These are phyloP conservation scores for Eumeta japonica DNA, from an alignment of 1,140 invertebrate species.

Conservation along the genomic window DNA sequence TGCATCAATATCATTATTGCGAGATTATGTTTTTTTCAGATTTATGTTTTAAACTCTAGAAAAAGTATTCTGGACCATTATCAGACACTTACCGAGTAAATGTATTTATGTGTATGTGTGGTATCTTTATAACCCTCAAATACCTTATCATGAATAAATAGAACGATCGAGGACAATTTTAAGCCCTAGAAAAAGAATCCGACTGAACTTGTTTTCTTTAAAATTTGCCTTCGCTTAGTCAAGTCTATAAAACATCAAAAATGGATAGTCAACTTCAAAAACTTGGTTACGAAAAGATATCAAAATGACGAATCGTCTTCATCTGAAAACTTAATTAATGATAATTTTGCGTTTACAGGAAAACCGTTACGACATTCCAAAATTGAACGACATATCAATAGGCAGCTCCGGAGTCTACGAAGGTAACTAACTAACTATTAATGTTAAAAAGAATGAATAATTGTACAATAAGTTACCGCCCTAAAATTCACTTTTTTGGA, in stretches of 20 bases:
- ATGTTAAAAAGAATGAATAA: too few relatives aligned
- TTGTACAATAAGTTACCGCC: too few relatives aligned
- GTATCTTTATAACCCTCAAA: too few relatives aligned
- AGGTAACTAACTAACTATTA: too few relatives aligned
- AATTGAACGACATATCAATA: background rate
- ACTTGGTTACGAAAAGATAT: too few relatives aligned
- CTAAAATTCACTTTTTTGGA: too few relatives aligned
- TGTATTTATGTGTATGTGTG: too few relatives aligned
- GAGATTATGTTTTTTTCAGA: background rate
- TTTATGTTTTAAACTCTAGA: background rate
- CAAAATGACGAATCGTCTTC: conserved; percentile 11
- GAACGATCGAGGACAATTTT: background rate
- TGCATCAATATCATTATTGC: conserved; percentile 1
- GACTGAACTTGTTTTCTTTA: background rate
- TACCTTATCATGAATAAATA: background rate
- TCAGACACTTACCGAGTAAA: too few relatives aligned
- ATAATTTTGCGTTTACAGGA: background rate
- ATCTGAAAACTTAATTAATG: conserved; percentile 11
- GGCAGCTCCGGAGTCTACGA: too few relatives aligned
- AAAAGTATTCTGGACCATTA: too few relatives aligned
- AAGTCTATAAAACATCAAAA: background rate
- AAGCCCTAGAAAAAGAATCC: background rate
- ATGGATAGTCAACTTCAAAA: background rate
- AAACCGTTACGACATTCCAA: background rate
- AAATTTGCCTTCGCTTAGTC: background rate